phyloP scores from a whole-genome alignment of 2,113 vertebrate genomes.

The Mirounga angustirostris region DNA sequence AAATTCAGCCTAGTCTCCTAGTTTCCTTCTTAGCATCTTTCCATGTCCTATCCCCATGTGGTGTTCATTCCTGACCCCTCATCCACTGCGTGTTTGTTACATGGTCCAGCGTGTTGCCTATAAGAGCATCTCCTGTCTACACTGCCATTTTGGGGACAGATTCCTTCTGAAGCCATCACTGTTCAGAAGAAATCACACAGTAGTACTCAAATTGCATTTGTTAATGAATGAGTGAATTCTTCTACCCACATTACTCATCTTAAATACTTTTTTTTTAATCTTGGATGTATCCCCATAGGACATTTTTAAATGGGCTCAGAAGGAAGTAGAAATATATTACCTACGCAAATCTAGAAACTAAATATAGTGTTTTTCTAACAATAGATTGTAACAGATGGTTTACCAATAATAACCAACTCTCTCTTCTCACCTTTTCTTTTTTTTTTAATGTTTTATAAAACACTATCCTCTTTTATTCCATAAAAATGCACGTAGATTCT shows the following conservation, averaged over 20 bases:
- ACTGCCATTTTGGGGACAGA: background rate
- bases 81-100: background rate
- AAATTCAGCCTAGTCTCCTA: background rate
- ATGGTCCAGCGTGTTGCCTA: background rate
- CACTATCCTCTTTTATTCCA: background rate
- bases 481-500: background rate
- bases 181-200: background rate
- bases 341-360: constrained; percentile 53
- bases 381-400: constrained; percentile 59
- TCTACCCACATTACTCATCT: constrained; percentile 8
- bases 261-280: background rate
- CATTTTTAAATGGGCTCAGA: constrained; percentile 18
- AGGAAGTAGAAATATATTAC: constrained; percentile 53
- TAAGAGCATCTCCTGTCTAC: background rate
- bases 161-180: background rate
- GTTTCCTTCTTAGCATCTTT: background rate
- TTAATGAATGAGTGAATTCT: constrained; percentile 52
- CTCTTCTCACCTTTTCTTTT: constrained; percentile 41
- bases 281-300: background rate
- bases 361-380: constrained; percentile 57
- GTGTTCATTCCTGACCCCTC: background rate
- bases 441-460: background rate
- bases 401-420: constrained; percentile 57
- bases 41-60: background rate
- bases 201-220: background rate